A percentile compares a stretch with the other conserved stretches of the same genome.
phyloP scores from a whole-genome alignment of 1,140 invertebrate species.

The Cydia splendana region DNA sequence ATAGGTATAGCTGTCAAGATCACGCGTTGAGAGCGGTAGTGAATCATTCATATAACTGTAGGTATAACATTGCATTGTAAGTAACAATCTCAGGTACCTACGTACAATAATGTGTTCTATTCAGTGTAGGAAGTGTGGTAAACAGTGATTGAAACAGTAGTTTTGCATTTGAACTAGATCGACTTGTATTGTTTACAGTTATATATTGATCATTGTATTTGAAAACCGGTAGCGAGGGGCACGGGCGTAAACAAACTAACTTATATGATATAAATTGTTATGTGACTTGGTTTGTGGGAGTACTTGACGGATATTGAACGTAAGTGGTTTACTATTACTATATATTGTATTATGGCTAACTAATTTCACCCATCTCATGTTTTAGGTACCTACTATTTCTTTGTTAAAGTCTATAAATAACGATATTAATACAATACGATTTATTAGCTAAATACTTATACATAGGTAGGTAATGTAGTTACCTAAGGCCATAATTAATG shows the following conservation, averaged over 20 bases:
- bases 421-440: too few species aligned
- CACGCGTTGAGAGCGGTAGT: background rate
- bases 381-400: background rate
- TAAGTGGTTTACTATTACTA: background rate
- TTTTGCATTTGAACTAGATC: constrained; percentile 21
- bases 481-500: too few species aligned
- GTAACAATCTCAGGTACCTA: too few species aligned
- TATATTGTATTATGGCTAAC: too few species aligned
- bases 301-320: background rate
- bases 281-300: background rate
- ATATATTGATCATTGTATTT: background rate
- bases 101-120: background rate
- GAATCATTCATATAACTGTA: background rate
- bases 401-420: too few species aligned
- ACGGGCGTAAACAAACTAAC: background rate
- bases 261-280: background rate
- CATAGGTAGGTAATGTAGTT: too few species aligned
- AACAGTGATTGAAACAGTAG: background rate
- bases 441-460: too few species aligned
- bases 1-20: background rate
- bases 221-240: background rate
- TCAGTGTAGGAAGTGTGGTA: background rate
- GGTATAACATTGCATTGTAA: background rate
- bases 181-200: constrained; percentile 33
- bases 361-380: background rate